Evolutionary conservation across 2,113 vertebrate genomes (phyloP).

Genomic region (Thunnus thynnus): DNA sequence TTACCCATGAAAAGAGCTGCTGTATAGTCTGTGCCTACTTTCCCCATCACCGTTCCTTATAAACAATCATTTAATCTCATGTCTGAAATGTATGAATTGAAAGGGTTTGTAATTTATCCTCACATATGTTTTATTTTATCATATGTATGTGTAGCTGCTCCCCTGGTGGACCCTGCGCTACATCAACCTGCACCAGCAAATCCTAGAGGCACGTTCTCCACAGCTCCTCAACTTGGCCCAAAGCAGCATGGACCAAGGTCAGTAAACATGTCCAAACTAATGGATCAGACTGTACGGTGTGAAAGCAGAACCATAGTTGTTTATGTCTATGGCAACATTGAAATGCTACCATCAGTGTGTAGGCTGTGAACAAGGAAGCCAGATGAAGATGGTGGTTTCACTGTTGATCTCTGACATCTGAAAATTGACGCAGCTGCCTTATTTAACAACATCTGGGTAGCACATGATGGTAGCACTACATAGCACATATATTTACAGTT

Average conservation of each 20-base stretch:
- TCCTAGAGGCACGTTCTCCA: conserved; percentile 92
- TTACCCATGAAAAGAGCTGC: too few relatives aligned
- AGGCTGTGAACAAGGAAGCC: too few relatives aligned
- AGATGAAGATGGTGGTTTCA: too few relatives aligned
- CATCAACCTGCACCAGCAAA: conserved; percentile 91
- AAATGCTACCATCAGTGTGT: too few relatives aligned
- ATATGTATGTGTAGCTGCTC: conserved; percentile 82
- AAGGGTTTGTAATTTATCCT: background rate
- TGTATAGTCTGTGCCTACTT: too few relatives aligned
- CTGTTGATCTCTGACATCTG: too few relatives aligned
- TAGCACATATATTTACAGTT: too few relatives aligned
- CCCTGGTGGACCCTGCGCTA: conserved; percentile 95
- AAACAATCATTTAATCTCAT: too few relatives aligned
- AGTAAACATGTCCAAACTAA: conserved; percentile 8
- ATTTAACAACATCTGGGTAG: too few relatives aligned
- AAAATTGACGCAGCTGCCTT: too few relatives aligned
- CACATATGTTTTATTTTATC: background rate
- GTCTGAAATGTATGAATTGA: background rate
- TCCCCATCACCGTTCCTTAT: too few relatives aligned
- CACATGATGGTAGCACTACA: too few relatives aligned
- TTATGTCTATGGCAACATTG: background rate
- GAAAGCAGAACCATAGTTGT: background rate
- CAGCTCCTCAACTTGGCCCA: conserved; percentile 87
- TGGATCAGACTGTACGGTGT: background rate
- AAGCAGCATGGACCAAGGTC: conserved; percentile 89